Evolutionary conservation across 2,888 invertebrate genomes (phyloP).

Genomic region (Drosophila longiperda): DNA sequence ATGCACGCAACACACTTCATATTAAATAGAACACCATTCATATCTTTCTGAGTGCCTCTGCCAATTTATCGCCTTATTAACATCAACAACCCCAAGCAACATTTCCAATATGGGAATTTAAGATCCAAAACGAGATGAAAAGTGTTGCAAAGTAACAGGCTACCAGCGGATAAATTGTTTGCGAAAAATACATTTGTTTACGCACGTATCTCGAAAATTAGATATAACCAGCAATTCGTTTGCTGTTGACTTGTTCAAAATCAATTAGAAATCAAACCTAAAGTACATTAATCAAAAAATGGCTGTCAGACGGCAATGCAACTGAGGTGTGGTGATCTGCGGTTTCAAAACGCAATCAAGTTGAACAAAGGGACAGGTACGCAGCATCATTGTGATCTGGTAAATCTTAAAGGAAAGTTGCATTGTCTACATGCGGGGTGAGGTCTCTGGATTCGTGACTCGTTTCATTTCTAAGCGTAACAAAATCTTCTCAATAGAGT

Average conservation of each 20-base stretch:
- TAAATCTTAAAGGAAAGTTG: background rate
- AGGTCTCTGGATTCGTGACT: background rate
- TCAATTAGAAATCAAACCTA: slow-evolving; percentile 70
- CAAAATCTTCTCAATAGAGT: background rate
- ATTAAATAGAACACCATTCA: background rate
- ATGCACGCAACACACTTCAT: background rate
- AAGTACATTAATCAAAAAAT: slow-evolving; percentile 43
- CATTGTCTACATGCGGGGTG: slow-evolving; percentile 21
- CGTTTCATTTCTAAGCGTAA: slow-evolving; percentile 1
- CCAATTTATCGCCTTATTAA: slow-evolving; percentile 63
- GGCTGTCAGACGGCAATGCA: background rate
- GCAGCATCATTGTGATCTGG: slow-evolving; percentile 40
- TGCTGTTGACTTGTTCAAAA: slow-evolving; percentile 71
- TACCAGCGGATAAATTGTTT: slow-evolving; percentile 11
- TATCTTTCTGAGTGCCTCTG: slow-evolving; percentile 51
- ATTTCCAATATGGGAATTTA: slow-evolving; percentile 24
- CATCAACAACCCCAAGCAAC: slow-evolving; percentile 38
- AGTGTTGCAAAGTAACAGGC: slow-evolving; percentile 61
- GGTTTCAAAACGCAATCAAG: slow-evolving; percentile 64
- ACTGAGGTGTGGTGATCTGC: slow-evolving; percentile 33
- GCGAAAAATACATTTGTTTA: too few relatives aligned
- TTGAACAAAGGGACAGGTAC: slow-evolving; percentile 50
- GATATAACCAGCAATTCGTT: slow-evolving; percentile 3
- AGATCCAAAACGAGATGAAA: slow-evolving; percentile 43
- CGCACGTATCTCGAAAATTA: background rate